Conservation (phyloP, 2,797 vertebrate species). For the Alcedo atthis region DNA sequence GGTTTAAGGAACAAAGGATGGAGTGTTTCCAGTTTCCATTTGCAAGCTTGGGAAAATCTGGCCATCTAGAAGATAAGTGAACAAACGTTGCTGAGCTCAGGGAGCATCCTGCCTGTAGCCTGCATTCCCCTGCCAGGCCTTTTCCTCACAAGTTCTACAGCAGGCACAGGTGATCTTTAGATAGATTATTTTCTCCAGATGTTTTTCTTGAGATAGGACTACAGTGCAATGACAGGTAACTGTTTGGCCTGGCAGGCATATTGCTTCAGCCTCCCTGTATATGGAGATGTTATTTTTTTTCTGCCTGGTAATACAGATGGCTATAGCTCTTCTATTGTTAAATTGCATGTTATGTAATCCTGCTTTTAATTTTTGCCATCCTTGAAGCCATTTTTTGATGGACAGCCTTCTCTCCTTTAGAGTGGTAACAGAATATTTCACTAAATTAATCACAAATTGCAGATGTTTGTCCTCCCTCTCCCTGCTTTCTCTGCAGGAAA, state of each 20-base stretch:
- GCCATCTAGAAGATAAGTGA: neutral
- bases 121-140: neutral
- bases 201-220: neutral
- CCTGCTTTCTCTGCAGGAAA: neutral
- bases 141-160: neutral
- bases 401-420: neutral
- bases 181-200: neutral
- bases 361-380: neutral
- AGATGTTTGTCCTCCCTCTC: neutral
- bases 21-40: neutral
- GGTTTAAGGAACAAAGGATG: neutral
- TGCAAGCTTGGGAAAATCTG: neutral
- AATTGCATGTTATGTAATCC: neutral
- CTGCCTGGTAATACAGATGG: neutral
- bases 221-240: neutral
- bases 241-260: neutral
- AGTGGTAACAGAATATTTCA: neutral
- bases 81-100: neutral
- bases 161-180: neutral
- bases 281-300: neutral
- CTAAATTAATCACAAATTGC: neutral
- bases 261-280: neutral
- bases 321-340: neutral
- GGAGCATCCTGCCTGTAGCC: neutral
- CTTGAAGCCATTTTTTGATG: neutral